Base-by-base conservation (phyloP, 2,113 vertebrate species). In the Suncus etruscus region DNA sequence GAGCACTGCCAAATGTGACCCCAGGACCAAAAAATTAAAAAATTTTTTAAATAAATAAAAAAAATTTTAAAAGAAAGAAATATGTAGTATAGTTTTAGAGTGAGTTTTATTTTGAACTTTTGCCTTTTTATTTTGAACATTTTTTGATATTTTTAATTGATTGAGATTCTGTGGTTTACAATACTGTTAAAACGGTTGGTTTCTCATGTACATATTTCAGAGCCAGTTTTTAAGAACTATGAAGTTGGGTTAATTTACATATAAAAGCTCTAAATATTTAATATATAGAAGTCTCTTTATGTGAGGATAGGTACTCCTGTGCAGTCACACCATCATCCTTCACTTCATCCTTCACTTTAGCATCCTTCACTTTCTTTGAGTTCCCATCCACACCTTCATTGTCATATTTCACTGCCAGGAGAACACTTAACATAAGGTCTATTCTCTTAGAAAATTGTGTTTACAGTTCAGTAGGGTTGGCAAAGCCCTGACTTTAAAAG, bases 401-500 rank as follows among this genome's bases (percentile, higher is more conserved):
- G 51, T 77, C 63, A n/a, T 51, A 47, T 61, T 11, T 73, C 51
- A 16, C 82, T 82, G 50, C 66, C 79, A 18, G 32, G 73, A 74
- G 32, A 32, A 89, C 16, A 79, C 27, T 89, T 88, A 73, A 11
- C 39, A 25, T 51, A 83, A 74, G 27, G 18, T 80, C 66, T 10
- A 18, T 76, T 22, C 32, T 73, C 54, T 84, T 58, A 32, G 74
- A 85, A 47, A 54, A 47, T 47, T 79, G 69, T 54, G 29, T 31
- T 6, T 68, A 8, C 32, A n/a, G 14, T 68, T 16, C 8, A 29
- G 16, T 29, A 32, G 51, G 73, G 54, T 48, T 54, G 58, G 11
- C 50, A 82, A 76, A 82, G 16, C 20, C 92, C 78, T 91, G 29
- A 78, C 82, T 92, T 92, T 70, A 86, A 88, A 94, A 93, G 32